Percentiles rank a stretch among this genome's conserved stretches.
Evolutionary conservation across 2,113 vertebrate species (phyloP).

Genomic region (Machaerirhynchus nigripectus): DNA sequence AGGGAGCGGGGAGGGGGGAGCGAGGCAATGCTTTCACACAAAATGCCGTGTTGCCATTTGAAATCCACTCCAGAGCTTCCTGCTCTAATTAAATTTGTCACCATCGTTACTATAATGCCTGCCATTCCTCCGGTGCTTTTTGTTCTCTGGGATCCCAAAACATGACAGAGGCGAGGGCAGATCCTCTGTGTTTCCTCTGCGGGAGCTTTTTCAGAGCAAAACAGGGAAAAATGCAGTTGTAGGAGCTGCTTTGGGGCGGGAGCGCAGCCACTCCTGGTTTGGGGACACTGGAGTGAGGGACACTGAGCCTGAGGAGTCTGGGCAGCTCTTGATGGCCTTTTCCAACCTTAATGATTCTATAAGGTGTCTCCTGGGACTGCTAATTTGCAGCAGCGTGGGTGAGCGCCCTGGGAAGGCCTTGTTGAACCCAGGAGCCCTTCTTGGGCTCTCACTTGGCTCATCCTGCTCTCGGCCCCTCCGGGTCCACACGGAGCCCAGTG

Average conservation of each 20-base stretch:
- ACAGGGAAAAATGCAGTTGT: neutral
- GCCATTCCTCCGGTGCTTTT: constrained; percentile 59
- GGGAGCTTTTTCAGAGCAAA: neutral
- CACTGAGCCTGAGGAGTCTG: neutral
- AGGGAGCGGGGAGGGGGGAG: neutral
- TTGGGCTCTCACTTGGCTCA: neutral
- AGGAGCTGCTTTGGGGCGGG: neutral
- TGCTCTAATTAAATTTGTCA: constrained; percentile 68
- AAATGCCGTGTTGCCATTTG: constrained; percentile 55
- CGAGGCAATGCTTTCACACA: constrained; percentile 34
- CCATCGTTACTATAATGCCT: constrained; percentile 64
- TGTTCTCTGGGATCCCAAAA: constrained; percentile 53
- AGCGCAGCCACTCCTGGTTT: rapidly evolving
- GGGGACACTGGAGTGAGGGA: neutral
- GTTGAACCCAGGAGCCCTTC: neutral
- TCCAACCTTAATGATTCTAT: neutral
- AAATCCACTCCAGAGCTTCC: constrained; percentile 67
- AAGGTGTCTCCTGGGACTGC: neutral
- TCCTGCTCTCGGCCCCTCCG: rapidly evolving
- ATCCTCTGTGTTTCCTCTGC: neutral
- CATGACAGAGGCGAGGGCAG: neutral
- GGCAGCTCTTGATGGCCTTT: neutral
- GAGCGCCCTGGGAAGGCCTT: neutral
- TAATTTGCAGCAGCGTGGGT: neutral
- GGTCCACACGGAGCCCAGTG: rapidly evolving